These are phyloP conservation scores for Paramormyrops hopkinsi DNA, from an alignment of 2,797 vertebrate genomes.

Conservation along the genomic window DNA sequence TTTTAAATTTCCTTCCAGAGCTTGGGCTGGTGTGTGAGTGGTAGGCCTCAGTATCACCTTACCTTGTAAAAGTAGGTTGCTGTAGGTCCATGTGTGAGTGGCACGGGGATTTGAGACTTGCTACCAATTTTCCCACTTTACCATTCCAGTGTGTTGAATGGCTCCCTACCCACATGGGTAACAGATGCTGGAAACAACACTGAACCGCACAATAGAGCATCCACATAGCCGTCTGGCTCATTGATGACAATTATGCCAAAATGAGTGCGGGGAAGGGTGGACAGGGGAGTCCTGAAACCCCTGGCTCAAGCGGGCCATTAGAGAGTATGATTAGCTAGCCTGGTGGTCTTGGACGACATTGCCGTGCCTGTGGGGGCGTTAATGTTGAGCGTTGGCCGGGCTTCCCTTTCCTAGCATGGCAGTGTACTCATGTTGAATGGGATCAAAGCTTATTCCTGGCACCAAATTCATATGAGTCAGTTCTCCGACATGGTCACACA, in stretches of 20 bases:
- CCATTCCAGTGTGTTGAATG: neutral
- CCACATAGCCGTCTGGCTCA: neutral
- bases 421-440: constrained; percentile 21
- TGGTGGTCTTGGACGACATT: neutral
- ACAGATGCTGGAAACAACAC: neutral
- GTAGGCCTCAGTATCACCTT: neutral
- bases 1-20: neutral
- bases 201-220: neutral
- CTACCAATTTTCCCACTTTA: neutral
- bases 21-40: neutral
- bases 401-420: neutral
- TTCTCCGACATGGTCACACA: constrained; percentile 14
- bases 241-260: neutral
- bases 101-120: neutral
- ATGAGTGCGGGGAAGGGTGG: neutral
- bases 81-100: neutral
- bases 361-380: neutral
- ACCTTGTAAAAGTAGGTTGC: neutral
- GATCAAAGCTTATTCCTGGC: constrained; percentile 29
- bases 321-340: neutral
- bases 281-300: neutral
- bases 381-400: neutral
- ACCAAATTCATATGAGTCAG: constrained; percentile 24
- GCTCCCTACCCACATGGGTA: neutral
- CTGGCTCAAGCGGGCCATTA: neutral